phyloP scores from a whole-genome alignment of 2,113 vertebrate genomes.

The Morone saxatilis region DNA sequence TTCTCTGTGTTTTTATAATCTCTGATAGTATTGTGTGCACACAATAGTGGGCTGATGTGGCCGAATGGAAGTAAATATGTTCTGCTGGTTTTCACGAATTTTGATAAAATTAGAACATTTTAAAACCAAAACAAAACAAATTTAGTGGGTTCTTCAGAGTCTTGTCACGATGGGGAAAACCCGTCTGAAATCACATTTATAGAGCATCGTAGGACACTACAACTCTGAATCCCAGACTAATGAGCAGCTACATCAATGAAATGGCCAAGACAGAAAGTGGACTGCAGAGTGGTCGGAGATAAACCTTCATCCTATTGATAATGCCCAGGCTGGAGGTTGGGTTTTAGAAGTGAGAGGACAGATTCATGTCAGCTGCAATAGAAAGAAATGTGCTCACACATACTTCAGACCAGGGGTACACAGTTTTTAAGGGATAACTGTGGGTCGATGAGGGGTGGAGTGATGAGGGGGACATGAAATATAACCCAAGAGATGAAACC shows the following conservation, averaged over 20 bases:
- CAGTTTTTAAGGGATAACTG: no score
- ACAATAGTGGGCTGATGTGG: not conserved
- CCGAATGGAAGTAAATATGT: not conserved
- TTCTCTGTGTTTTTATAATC: not conserved
- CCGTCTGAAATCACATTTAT: not conserved
- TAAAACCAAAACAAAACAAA: not conserved
- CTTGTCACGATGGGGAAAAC: not conserved
- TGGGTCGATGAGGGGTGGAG: no score
- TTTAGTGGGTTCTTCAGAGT: not conserved
- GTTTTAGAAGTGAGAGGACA: not conserved
- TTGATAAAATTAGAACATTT: not conserved
- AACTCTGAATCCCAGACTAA: not conserved
- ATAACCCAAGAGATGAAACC: no score
- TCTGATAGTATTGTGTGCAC: not conserved
- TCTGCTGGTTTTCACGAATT: not conserved
- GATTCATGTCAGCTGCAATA: not conserved
- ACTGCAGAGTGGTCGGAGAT: not conserved
- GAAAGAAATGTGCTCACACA: no score
- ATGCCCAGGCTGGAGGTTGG: not conserved
- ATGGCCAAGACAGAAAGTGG: not conserved
- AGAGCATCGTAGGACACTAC: not conserved
- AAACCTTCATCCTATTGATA: not conserved
- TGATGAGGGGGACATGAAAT: no score
- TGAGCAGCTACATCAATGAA: not conserved
- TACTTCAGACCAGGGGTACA: no score